A percentile compares a stretch with the other conserved stretches of the same genome.
phyloP scores from a whole-genome alignment of 2,113 vertebrate genomes.

The Platysteira castanea region DNA sequence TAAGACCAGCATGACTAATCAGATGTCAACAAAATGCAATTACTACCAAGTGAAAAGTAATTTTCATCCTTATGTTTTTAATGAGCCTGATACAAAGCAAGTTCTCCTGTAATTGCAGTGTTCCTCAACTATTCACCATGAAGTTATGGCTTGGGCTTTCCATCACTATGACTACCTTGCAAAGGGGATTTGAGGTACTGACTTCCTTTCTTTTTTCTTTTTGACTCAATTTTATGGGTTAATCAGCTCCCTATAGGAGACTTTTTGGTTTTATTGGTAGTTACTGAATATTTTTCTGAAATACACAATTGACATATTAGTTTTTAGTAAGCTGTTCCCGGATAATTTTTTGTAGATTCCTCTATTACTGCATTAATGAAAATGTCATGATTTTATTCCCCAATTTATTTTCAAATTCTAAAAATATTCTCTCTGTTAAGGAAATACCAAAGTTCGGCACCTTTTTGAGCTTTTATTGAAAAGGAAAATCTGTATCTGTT shows the following conservation, averaged over 20 bases:
- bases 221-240: neutral
- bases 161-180: neutral
- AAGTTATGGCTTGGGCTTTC: neutral
- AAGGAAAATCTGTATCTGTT: neutral
- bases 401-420: neutral
- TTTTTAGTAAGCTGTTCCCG: neutral
- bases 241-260: neutral
- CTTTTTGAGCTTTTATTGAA: neutral
- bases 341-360: neutral
- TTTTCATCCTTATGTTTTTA: conserved; percentile 31
- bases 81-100: conserved; percentile 22
- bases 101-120: neutral
- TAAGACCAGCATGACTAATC: conserved; percentile 41
- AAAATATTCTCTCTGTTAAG: neutral
- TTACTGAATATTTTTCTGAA: neutral
- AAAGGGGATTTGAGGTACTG: neutral
- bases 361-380: neutral
- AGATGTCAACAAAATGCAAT: conserved; percentile 44
- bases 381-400: neutral
- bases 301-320: neutral
- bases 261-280: neutral
- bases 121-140: neutral
- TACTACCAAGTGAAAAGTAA: conserved; percentile 23
- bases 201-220: neutral
- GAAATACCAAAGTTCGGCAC: rapidly evolving